phyloP scores from a whole-genome alignment of 2,113 vertebrate species.

The Zosterops pallidus region DNA sequence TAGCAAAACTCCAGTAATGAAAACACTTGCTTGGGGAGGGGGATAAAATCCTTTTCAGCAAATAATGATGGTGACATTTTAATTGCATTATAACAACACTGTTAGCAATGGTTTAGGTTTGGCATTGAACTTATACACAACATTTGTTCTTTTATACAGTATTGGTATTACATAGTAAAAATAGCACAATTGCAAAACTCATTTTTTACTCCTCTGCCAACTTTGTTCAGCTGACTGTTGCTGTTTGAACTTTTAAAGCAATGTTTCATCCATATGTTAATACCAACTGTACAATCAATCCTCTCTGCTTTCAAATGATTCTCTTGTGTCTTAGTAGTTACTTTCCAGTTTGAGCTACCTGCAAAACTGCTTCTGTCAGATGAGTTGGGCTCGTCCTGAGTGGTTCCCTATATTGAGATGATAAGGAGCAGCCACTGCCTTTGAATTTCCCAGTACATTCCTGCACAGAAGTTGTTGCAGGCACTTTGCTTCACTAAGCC shows the following conservation, averaged over 20 bases:
- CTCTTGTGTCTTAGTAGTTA: neutral
- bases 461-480: neutral
- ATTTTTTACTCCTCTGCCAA: slow-evolving; percentile 62
- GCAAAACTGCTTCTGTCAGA: neutral
- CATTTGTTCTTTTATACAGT: slow-evolving; percentile 47
- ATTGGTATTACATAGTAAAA: slow-evolving; percentile 52
- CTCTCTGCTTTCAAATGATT: slow-evolving; percentile 10
- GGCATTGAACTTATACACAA: slow-evolving; percentile 32
- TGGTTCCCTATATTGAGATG: neutral
- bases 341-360: slow-evolving; percentile 7
- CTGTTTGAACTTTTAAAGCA: slow-evolving; percentile 64
- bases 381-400: neutral
- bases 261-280: slow-evolving; percentile 65
- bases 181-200: slow-evolving; percentile 63
- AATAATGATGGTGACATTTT: slow-evolving; percentile 43
- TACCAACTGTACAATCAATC: slow-evolving; percentile 29
- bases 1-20: slow-evolving; percentile 59
- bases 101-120: slow-evolving; percentile 31
- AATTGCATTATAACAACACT: slow-evolving; percentile 11
- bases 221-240: slow-evolving; percentile 50
- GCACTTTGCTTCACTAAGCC: neutral
- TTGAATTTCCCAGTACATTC: neutral
- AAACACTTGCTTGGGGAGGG: slow-evolving; percentile 33
- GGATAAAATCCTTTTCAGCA: slow-evolving; percentile 25
- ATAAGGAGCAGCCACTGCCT: neutral